Percentiles rank a stretch among this genome's conserved stretches.
phyloP scores from a whole-genome alignment of 2,113 vertebrate species.

The Engraulis encrasicolus region DNA sequence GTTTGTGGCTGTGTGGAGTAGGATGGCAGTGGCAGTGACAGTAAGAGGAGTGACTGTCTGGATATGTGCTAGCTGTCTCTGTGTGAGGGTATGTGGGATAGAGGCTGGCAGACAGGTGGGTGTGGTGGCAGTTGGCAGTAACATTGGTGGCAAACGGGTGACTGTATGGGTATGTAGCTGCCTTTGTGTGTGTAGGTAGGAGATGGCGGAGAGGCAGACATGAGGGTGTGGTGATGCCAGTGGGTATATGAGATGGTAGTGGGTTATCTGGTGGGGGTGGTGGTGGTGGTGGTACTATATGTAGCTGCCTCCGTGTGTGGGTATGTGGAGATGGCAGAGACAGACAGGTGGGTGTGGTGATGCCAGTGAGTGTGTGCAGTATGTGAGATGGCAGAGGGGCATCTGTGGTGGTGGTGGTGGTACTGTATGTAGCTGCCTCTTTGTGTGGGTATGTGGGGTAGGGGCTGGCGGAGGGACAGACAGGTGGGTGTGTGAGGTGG shows the following conservation, averaged over 20 bases:
- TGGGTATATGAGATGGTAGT: not conserved
- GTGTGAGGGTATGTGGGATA: too few species aligned
- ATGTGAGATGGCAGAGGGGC: not conserved
- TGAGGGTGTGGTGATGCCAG: too few species aligned
- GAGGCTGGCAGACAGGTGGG: not conserved
- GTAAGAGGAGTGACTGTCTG: too few species aligned
- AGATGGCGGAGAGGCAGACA: too few species aligned
- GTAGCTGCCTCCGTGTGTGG: constrained; percentile 29
- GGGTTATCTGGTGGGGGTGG: not conserved
- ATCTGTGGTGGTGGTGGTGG: not conserved
- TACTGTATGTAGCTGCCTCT: constrained; percentile 10
- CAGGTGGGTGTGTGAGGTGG: not conserved
- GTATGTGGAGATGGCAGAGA: constrained; percentile 26
- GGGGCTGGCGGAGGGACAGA: not conserved
- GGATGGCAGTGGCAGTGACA: too few species aligned
- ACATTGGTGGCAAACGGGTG: too few species aligned
- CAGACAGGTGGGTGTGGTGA: constrained; percentile 26
- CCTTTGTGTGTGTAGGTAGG: too few species aligned
- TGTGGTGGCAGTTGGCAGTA: too few species aligned
- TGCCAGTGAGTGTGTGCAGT: too few species aligned
- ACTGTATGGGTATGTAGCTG: too few species aligned
- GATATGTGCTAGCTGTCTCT: too few species aligned
- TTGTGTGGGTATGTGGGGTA: constrained; percentile 24
- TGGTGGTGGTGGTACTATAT: not conserved
- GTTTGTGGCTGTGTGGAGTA: too few species aligned